Evolutionary conservation across 2,113 vertebrate genomes (phyloP), one percentile per base, ranked within the genome.

Genomic region (Thermophis baileyi): DNA sequence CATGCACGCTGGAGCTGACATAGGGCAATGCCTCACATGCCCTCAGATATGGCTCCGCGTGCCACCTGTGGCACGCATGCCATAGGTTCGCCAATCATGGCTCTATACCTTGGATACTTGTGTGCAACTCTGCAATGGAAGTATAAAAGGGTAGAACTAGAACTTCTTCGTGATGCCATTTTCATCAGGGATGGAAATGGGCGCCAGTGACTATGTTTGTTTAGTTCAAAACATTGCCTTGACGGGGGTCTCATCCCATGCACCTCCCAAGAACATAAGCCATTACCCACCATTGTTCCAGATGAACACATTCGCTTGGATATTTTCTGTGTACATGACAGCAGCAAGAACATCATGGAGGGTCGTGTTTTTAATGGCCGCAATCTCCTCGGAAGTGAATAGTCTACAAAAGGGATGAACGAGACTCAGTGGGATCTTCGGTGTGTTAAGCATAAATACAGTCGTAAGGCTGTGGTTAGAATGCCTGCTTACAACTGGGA

Each of bases 371-470:
- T 93, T 97, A 87, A 99, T 98, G 4, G 69, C 81, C 27, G 54
- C 27, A 30, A 98, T 97, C 94, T 99, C 99, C 0, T 97, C 93
- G 0, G 35, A 63, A 88, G 98, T 98, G 96, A 99, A 99, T 89
- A 99, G 95, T 93, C 99, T 99, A 95, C 63, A 40, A 69, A 51
- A 92, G 44, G 40, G 46, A 88, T 0, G 0, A 81, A 22, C 6
- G 14, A 40, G 35, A 40, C 35, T 40, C 18, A 81, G 18, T 9
- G 35, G 69, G 69, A 40, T 18, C 69, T 22, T 81, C 18, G 3
- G 2, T 81, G 69, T 1, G 7, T 40, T 81, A 40, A 40, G 35
- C 35, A 40, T 81, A 40, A 81, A 81, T 20, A 22, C 35, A 40
- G 16, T 20, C 6, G 3, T 40, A 81, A 81, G 2, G 35, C 6